Base-by-base conservation (phyloP, 2,888 invertebrate species). In the Sphinx pinastri region DNA sequence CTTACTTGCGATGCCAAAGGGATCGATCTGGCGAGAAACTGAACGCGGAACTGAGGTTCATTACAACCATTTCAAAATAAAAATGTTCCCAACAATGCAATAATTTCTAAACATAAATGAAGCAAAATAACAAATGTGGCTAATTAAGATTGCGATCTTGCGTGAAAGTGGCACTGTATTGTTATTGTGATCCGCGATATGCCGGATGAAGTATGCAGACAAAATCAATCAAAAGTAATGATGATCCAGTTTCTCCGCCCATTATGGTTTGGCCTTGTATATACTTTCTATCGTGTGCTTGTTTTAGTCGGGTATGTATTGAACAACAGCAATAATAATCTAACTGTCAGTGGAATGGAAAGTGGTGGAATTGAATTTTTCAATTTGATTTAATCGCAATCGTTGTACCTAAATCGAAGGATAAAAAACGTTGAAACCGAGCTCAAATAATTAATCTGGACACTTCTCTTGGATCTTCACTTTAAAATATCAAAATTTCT, bases 171-270 rank as follows among this genome's bases (percentile, higher is more conserved):
- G 49, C 49, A 47, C 63, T 14, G 16, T 59, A 45, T 12, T 55
- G 55, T 55, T 55, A 55, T 55, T 19, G 16, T 19, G 16, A 16
- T 7, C 19, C 49, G 49, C 16, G 45, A 45, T 60, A 47, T 38
- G 12, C 11, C 55, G 10, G 63, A 63, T 12, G 12, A 47, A 60
- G 16, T 47, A 47, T 60, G 45, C 16, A 60, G 11, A 7, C n/a
- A 63, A 63, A 63, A 63, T 63, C 63, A 63, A 63, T 63, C 63
- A 49, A 63, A 63, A 63, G 12, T 63, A 63, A 63, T 63, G 63
- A 63, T 47, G 63, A 63, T 47, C 47, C 7, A 47, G 63, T 49
- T 63, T 63, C 63, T 49, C 12, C 19, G 19, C 13, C 63, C 63
- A 63, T 49, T 63, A 49, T 63, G 47, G 49, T 63, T 49, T 47